These are phyloP conservation scores for Mormyrus hasselquistii DNA, from an alignment of 2,797 vertebrate genomes.

Conservation along the genomic window DNA sequence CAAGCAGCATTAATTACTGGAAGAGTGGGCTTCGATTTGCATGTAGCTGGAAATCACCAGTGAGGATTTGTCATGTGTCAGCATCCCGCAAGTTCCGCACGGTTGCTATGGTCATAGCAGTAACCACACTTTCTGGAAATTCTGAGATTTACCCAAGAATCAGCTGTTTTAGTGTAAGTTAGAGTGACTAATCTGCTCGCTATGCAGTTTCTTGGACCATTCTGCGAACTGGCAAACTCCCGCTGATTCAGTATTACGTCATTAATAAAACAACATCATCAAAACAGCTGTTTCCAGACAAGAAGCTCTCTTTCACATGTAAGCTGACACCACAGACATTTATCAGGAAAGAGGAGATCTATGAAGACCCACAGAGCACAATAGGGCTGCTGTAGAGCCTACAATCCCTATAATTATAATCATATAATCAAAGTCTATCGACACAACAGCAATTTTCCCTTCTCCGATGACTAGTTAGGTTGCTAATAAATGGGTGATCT, in stretches of 20 bases:
- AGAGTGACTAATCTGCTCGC: background rate
- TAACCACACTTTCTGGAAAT: background rate
- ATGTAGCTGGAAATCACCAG: background rate
- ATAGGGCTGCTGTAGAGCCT: background rate
- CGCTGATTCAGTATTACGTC: background rate
- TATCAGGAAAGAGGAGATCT: background rate
- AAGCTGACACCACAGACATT: background rate
- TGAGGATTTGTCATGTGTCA: background rate
- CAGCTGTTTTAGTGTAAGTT: background rate
- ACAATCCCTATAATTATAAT: background rate
- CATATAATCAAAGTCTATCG: constrained; percentile 2
- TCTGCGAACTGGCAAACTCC: background rate
- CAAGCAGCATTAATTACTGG: background rate
- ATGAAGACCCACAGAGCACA: background rate
- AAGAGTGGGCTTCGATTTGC: background rate
- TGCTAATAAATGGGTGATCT: background rate
- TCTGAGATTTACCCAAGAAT: background rate
- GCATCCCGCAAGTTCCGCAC: background rate
- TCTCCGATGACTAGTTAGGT: background rate
- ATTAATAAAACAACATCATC: background rate
- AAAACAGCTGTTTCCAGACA: background rate
- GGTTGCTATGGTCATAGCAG: background rate
- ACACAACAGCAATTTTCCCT: background rate
- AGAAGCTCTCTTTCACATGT: background rate
- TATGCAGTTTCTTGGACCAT: background rate